Base-by-base conservation (phyloP, 2,797 vertebrate genomes). In the Megaceryle alcyon region DNA sequence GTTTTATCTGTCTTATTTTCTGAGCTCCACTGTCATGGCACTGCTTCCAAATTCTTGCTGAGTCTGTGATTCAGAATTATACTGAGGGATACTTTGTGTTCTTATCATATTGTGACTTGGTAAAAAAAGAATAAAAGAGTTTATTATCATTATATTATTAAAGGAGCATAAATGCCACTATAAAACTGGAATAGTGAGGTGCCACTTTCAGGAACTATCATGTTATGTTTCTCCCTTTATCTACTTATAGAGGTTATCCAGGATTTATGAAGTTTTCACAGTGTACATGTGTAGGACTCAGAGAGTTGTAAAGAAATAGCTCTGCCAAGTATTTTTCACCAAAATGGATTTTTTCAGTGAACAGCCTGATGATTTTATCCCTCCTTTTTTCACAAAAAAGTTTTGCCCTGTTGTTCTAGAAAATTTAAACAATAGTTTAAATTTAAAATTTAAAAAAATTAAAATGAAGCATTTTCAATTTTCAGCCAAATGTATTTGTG, bases 1-100 rank as follows among this genome's bases (percentile, higher is more conserved):
- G 53, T 63, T 96, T 15, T 79, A 68, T 94, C 25, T 91, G 81
- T 81, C 88, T 53, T 37, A 49, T 95, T 94, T 95, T 91, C 77
- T 93, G 69, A 94, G 28, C 17, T 95, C 79, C 86, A 46, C 29
- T 91, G 69, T 77, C 51, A 63, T 11, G 14, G 39, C 56, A 56
- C 10, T 84, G 29, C 61, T 94, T 94, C 76, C 88, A 94, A 90
- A 91, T 44, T 94, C 94, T 95, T 96, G 43, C 53, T 75, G 93
- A 75, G 46, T 73, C 70, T 82, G 25, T 65, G 63, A 57, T 89
- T 64, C 77, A 64, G 43, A 86, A 82, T 86, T 91, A 25, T 54
- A 54, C 44, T 35, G 44, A 86, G 28, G 39, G 26, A 15, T 71
- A 51, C 25, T 76, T 82, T 84, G 46, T 51, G 53, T 73, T 83